phyloP scores from a whole-genome alignment of 2,888 invertebrate genomes.

The Caenorhabditis parvicauda region DNA sequence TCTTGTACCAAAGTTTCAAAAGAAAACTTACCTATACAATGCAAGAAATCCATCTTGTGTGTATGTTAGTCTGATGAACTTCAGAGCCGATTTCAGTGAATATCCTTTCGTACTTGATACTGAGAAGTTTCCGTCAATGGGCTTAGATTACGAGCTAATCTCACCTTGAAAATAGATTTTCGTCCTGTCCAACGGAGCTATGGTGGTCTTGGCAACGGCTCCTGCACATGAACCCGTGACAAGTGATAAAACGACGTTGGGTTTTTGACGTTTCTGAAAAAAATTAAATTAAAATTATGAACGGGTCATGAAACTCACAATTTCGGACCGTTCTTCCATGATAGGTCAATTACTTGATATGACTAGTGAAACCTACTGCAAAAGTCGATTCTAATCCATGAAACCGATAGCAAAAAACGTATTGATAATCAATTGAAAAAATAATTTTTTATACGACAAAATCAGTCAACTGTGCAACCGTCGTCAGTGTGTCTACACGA shows the following conservation, averaged over 20 bases:
- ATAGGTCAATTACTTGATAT: too few relatives aligned
- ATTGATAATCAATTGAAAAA: too few relatives aligned
- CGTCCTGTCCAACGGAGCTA: slow-evolving; percentile 93
- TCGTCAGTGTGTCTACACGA: too few relatives aligned
- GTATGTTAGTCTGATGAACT: slow-evolving; percentile 70
- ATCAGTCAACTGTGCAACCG: too few relatives aligned
- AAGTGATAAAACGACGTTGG: slow-evolving; percentile 73
- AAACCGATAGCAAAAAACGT: too few relatives aligned
- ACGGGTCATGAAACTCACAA: too few relatives aligned
- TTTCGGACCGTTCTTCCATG: too few relatives aligned
- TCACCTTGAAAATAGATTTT: slow-evolving; percentile 90
- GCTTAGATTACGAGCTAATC: neutral
- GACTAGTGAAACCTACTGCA: too few relatives aligned
- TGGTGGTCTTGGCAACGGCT: slow-evolving; percentile 86
- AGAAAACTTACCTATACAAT: slow-evolving; percentile 64
- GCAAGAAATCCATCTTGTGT: slow-evolving; percentile 78
- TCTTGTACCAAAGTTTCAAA: too few relatives aligned
- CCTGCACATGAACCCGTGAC: slow-evolving; percentile 90
- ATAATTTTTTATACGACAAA: too few relatives aligned
- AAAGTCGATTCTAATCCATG: too few relatives aligned
- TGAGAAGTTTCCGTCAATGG: slow-evolving; percentile 31
- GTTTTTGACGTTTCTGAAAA: slow-evolving; percentile 14
- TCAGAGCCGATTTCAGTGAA: slow-evolving; percentile 65
- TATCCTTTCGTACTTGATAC: slow-evolving; percentile 64
- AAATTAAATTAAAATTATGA: too few relatives aligned